Evolutionary conservation across 2,888 invertebrate species (phyloP).

Genomic region (Macrosiphum euphorbiae): DNA sequence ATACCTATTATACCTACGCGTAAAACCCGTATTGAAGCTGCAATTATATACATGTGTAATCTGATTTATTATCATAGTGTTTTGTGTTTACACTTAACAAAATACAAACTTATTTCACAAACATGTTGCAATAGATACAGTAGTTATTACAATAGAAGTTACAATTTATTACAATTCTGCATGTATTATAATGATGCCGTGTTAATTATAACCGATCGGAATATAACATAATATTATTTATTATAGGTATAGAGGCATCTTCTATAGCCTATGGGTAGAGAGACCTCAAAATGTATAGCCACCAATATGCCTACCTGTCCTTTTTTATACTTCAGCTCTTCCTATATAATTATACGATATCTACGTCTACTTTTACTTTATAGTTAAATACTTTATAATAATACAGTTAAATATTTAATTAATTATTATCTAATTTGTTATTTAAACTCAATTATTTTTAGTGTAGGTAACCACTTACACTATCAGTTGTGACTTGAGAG

Average conservation of each 20-base stretch:
- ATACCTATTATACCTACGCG: not conserved
- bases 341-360: not conserved
- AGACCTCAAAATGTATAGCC: not conserved
- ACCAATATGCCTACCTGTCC: not conserved
- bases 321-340: not conserved
- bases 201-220: not conserved
- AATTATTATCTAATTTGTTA: not conserved
- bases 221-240: not conserved
- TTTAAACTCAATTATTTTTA: not conserved
- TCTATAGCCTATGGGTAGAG: not conserved
- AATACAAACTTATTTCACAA: not conserved
- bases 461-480: not conserved
- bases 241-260: not conserved
- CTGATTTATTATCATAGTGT: slow-evolving; percentile 5
- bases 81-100: not conserved
- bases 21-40: not conserved
- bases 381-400: not conserved
- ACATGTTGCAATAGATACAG: not conserved
- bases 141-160: not conserved
- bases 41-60: slow-evolving; percentile 3
- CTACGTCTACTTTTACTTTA: not conserved
- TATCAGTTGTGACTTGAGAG: not conserved
- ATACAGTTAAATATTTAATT: not conserved
- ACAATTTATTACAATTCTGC: not conserved
- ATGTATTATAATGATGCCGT: not conserved